Percentiles rank a stretch among this genome's conserved stretches.
phyloP scores from a whole-genome alignment of 2,888 invertebrate genomes.

The Drosophila siamana region DNA sequence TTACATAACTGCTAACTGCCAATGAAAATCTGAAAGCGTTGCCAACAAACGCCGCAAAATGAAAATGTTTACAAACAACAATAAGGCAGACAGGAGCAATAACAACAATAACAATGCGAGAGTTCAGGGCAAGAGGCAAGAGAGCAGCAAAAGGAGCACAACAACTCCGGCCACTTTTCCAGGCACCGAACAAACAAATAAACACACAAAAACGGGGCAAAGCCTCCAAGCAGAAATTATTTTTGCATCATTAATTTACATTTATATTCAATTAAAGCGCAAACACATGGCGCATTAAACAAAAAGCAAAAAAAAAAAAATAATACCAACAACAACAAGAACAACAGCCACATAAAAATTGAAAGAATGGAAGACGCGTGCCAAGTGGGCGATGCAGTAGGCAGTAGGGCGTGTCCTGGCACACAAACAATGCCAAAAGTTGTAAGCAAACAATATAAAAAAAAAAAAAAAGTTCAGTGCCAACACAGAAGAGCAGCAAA shows the following conservation, averaged over 20 bases:
- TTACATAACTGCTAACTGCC: slow-evolving; percentile 65
- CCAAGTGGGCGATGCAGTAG: slow-evolving; percentile 52
- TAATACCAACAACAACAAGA: too few species aligned
- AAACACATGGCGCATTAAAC: slow-evolving; percentile 64
- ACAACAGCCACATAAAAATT: too few species aligned
- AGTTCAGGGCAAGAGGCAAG: too few species aligned
- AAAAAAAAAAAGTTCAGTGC: slow-evolving; percentile 41
- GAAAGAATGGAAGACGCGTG: slow-evolving; percentile 53
- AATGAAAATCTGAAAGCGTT: slow-evolving; percentile 50
- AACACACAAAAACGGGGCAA: slow-evolving; percentile 50
- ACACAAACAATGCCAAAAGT: slow-evolving; percentile 55
- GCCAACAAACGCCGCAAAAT: slow-evolving; percentile 37
- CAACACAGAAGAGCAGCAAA: slow-evolving; percentile 31
- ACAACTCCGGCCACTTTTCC: slow-evolving; percentile 38
- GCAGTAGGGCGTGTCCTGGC: slow-evolving; percentile 31
- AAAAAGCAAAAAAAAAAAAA: slow-evolving; percentile 21
- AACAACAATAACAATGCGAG: slow-evolving; percentile 25
- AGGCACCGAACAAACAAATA: slow-evolving; percentile 38
- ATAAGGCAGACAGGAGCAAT: slow-evolving; percentile 12
- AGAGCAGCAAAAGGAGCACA: too few species aligned
- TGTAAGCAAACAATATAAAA: slow-evolving; percentile 44
- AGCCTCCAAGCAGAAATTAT: slow-evolving; percentile 78
- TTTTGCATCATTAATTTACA: slow-evolving; percentile 81
- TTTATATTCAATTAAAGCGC: slow-evolving; percentile 80
- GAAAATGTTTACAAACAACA: slow-evolving; percentile 65